Conservation (phyloP, 1,140 invertebrate genomes). For the Eueides isabella region DNA sequence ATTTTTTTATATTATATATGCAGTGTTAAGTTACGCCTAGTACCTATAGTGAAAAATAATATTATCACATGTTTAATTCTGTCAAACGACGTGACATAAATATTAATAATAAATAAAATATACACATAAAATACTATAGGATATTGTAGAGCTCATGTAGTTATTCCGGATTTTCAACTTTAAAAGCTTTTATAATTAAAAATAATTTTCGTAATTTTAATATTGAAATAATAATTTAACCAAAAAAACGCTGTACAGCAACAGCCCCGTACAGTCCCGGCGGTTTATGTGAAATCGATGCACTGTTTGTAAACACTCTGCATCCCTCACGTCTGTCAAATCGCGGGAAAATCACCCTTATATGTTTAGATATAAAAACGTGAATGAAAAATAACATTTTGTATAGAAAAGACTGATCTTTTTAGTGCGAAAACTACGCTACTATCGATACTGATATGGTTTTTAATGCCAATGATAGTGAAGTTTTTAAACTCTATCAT, state of each 20-base stretch:
- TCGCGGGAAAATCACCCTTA: conserved; percentile 40
- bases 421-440: conserved; percentile 30
- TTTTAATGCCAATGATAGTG: background rate
- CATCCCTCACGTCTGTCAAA: conserved; percentile 51
- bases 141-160: too few relatives aligned
- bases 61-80: too few relatives aligned
- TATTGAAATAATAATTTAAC: too few relatives aligned
- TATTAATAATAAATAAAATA: too few relatives aligned
- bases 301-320: conserved; percentile 78
- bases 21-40: too few relatives aligned
- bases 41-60: too few relatives aligned
- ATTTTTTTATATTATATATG: background rate
- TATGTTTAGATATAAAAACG: conserved; percentile 19
- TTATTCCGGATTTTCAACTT: too few relatives aligned
- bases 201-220: too few relatives aligned
- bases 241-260: background rate
- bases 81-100: too few relatives aligned
- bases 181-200: too few relatives aligned
- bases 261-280: conserved; percentile 28
- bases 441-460: background rate
- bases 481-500: background rate
- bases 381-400: conserved; percentile 16
- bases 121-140: too few relatives aligned
- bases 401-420: conserved; percentile 38
- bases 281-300: conserved; percentile 81